phyloP scores from a whole-genome alignment of 2,797 vertebrate genomes.

The Enoplosus armatus region DNA sequence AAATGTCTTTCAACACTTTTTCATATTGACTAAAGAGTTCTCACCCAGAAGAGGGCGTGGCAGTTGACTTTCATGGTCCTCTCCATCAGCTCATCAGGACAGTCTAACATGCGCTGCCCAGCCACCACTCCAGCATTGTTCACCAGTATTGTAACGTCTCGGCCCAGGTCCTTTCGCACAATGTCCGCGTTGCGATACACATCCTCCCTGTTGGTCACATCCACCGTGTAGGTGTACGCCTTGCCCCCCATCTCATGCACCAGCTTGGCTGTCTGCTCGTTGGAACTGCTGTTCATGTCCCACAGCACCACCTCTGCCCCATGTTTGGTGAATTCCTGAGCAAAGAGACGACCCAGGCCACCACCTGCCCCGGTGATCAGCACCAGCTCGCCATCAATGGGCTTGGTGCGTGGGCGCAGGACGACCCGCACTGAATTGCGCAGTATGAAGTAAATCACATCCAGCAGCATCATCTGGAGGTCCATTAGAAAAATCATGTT shows the following conservation, averaged over 20 bases:
- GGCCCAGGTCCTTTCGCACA: slow-evolving; percentile 74
- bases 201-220: slow-evolving; percentile 73
- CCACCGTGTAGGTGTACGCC: slow-evolving; percentile 80
- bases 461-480: slow-evolving; percentile 81
- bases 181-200: slow-evolving; percentile 71
- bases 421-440: slow-evolving; percentile 83
- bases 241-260: slow-evolving; percentile 88
- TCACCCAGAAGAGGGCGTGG: slow-evolving; percentile 84
- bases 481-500: slow-evolving; percentile 82
- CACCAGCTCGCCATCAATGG: slow-evolving; percentile 91
- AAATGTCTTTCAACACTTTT: slow-evolving; percentile 9
- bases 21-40: slow-evolving; percentile 9
- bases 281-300: slow-evolving; percentile 89
- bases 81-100: slow-evolving; percentile 79
- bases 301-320: slow-evolving; percentile 91
- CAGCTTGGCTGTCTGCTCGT: slow-evolving; percentile 92
- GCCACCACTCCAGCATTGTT: slow-evolving; percentile 84
- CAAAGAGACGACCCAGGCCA: slow-evolving; percentile 91
- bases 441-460: slow-evolving; percentile 83
- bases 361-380: slow-evolving; percentile 91
- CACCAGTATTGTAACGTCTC: slow-evolving; percentile 79
- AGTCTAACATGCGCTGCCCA: slow-evolving; percentile 77
- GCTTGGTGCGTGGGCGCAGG: slow-evolving; percentile 90
- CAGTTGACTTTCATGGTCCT: slow-evolving; percentile 84
- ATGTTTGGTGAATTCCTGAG: slow-evolving; percentile 89